Evolutionary conservation across 1,140 invertebrate genomes (phyloP), one percentile per base, ranked within the genome.

Genomic region (Pseudomyrmex cubaensis): DNA sequence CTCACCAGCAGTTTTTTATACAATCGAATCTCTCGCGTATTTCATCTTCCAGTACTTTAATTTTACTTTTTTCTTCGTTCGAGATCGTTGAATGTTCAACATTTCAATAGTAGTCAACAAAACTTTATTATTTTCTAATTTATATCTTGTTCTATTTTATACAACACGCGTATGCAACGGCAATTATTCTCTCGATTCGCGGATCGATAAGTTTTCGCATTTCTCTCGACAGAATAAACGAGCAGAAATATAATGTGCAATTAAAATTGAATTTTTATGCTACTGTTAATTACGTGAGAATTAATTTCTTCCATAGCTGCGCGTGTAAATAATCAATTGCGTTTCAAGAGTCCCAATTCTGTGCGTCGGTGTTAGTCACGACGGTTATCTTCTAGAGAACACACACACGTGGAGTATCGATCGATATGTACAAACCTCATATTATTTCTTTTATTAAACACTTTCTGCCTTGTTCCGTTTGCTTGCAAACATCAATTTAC

Each of bases 401-500:
- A 69, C 17, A 69, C 52, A 13, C 44, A 20, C 59, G 54, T 44
- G 25, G 4, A 10, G 15, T 70, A 78, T 78, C 50, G 66, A 80
- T 80, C 22, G 67, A 57, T 7, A 35, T 35, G 35, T 57, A 35
- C 54, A 46, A 59, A 72, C 25, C 50, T 69, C 22, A 20, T 54
- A 35, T 70, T 56, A 69, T 72, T 56, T 72, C 17, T 72, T n/a
- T 72, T 72, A 72, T 56, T 72, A 56, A 72, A 72, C 25, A 72
- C 17, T 80, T 72, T 22, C 15, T 12, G 35, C 12, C 70, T 48
- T 70, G 35, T 35, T 2, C 15, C 20, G 35, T 13, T 72, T 72
- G 56, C 64, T 72, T 50, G 22, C 20, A 59, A 70, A 80, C 44
- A 80, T 80, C 46, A 70, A 80, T 80, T 59, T 72, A 80, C 66